phyloP scores from a whole-genome alignment of 2,888 invertebrate species.

The Neoascia interrupta region DNA sequence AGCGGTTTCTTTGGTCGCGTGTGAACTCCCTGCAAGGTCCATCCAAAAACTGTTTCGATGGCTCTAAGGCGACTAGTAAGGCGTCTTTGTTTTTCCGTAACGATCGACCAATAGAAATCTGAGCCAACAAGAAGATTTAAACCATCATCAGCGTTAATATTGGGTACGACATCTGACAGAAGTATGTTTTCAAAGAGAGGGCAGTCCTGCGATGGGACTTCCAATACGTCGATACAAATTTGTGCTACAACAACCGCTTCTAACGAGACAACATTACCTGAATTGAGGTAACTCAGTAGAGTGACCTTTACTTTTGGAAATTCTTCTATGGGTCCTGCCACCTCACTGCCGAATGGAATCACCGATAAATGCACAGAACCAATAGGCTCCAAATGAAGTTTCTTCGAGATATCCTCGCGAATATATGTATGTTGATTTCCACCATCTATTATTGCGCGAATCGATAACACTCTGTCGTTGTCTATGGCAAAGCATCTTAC shows the following conservation, averaged over 20 bases:
- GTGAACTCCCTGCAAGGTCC: constrained; percentile 15
- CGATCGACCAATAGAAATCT: constrained; percentile 20
- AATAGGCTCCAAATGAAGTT: neutral
- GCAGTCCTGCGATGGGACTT: constrained; percentile 1
- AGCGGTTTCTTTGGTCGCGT: no score
- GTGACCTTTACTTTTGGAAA: constrained; percentile 7
- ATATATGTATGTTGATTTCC: constrained; percentile 25
- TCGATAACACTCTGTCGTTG: neutral
- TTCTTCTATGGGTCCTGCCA: neutral
- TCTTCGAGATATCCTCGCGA: neutral
- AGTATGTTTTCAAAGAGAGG: constrained; percentile 6
- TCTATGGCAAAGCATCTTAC: constrained; percentile 4
- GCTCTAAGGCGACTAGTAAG: constrained; percentile 12
- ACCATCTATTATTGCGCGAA: constrained; percentile 22
- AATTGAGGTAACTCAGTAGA: neutral
- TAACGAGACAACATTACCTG: neutral
- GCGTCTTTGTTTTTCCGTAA: constrained; percentile 4
- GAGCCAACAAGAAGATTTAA: constrained; percentile 7
- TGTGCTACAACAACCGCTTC: constrained; percentile 35
- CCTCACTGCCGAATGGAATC: constrained; percentile 12
- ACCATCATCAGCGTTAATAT: constrained; percentile 12
- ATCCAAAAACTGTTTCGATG: constrained; percentile 26
- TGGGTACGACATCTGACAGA: neutral
- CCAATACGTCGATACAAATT: constrained; percentile 35
- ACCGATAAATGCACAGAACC: constrained; percentile 3